Conservation (phyloP, 2,888 invertebrate species). For the Drosophila greeni region DNA sequence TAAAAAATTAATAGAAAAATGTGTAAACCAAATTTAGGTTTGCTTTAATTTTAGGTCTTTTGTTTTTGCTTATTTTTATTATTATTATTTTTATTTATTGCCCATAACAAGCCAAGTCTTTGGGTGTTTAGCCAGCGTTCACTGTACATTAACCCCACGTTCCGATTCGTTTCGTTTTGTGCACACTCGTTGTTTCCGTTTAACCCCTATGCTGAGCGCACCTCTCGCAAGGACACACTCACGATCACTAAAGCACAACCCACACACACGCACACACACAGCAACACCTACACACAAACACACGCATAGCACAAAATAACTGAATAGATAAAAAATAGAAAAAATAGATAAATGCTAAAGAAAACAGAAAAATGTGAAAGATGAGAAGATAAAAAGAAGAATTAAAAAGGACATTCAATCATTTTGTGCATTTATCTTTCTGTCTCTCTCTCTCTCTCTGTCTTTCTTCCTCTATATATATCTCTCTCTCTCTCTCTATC, state of each 20-base stretch:
- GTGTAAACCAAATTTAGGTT: background rate
- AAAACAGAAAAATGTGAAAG: constrained; percentile 15
- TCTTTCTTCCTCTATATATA: constrained; percentile 11
- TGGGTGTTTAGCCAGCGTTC: constrained; percentile 9
- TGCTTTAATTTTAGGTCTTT: background rate
- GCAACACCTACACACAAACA: constrained; percentile 20
- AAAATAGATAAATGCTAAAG: background rate
- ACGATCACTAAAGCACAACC: constrained; percentile 10
- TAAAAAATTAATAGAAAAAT: background rate
- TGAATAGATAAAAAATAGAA: constrained; percentile 6
- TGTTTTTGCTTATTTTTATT: background rate
- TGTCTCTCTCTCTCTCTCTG: constrained; percentile 53
- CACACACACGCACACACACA: background rate
- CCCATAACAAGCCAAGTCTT: background rate
- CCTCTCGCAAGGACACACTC: constrained; percentile 12
- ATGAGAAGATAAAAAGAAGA: constrained; percentile 1
- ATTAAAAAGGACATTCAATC: constrained; percentile 57
- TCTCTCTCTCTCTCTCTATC: constrained; percentile 40
- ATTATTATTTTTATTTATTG: background rate
- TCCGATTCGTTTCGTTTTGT: constrained; percentile 12
- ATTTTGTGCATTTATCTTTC: constrained; percentile 70
- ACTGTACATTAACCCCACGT: constrained; percentile 12
- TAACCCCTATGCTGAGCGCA: constrained; percentile 33
- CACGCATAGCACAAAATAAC: constrained; percentile 31
- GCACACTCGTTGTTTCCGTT: constrained; percentile 30